Evolutionary conservation across 2,113 vertebrate genomes (phyloP), one percentile per base, ranked within the genome.

Genomic region (Notothenia coriiceps): DNA sequence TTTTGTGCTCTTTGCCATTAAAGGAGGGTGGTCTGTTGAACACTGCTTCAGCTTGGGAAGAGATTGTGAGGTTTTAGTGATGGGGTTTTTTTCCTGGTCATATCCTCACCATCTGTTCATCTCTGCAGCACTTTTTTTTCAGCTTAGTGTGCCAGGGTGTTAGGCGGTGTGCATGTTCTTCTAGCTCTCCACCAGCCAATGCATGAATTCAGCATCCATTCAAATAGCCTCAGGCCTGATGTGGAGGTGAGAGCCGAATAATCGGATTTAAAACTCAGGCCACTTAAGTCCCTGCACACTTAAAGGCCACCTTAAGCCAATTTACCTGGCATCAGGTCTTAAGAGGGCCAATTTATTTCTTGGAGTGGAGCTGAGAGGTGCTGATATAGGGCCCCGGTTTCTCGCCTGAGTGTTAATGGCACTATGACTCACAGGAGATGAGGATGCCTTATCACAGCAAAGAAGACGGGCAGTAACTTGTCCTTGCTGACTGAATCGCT

Each of bases 221-320:
- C 82, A 86, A 86, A 91, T 66, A 80, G 89, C 88, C 86, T 76
- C 54, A 43, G 80, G 86, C 85, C 90, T 89, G 89, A 93, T 92
- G 89, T 91, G 88, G 75, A 93, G 80, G 91, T 87, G 82, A 91
- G 91, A 90, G 89, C 73, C 76, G 46, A 89, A 87, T 95, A 94
- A 94, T 94, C 86, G 64, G 91, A 95, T 94, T 95, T 94, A 87
- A 93, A 90, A 93, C 87, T 91, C 71, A 46, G 86, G 90, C 89
- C 83, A 84, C 86, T 90, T 89, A 89, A 94, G 80, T 93, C 90
- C 85, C 88, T 59, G 71, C 91, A 93, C 87, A 86, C 82, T 94
- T 94, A 91, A 94, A 94, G 89, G 89, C 87, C 91, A 94, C 88
- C 90, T 87, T 94, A 94, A 95, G 94, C 92, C 94, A 93, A 94